Percentiles rank a stretch among this genome's conserved stretches.
Evolutionary conservation across 1,140 invertebrate species (phyloP).

Genomic region (Stegodyphus mimosarum): DNA sequence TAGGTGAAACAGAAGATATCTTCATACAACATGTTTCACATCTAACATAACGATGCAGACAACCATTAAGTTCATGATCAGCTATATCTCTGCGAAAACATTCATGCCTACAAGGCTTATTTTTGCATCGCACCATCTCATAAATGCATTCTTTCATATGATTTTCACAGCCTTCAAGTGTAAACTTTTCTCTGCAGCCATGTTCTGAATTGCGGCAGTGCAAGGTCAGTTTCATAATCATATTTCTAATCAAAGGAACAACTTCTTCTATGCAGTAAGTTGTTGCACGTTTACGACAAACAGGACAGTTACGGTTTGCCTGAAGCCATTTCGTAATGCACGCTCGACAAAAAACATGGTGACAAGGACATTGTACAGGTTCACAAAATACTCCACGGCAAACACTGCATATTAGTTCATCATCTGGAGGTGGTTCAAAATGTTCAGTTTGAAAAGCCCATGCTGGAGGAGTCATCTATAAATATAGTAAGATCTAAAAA

Average conservation of each 20-base stretch:
- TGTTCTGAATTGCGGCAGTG: conserved; percentile 17
- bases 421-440: conserved; percentile 49
- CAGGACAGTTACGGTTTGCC: conserved; percentile 31
- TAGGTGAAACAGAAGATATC: background rate
- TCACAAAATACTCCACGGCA: conserved; percentile 51
- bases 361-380: conserved; percentile 49
- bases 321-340: conserved; percentile 50
- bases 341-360: conserved; percentile 52
- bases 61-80: conserved; percentile 18
- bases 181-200: conserved; percentile 36
- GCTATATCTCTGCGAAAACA: conserved; percentile 19
- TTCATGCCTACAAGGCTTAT: conserved; percentile 21
- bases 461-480: conserved; percentile 62
- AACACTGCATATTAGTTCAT: conserved; percentile 56
- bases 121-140: conserved; percentile 36
- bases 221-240: conserved; percentile 45
- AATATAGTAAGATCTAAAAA: background rate
- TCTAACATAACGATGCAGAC: conserved; percentile 6
- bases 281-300: conserved; percentile 37
- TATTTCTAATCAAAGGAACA: conserved; percentile 38
- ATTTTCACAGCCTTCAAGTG: conserved; percentile 21
- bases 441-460: conserved; percentile 51
- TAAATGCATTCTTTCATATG: conserved; percentile 29
- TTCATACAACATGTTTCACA: conserved; percentile 11
- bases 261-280: conserved; percentile 14